Evolutionary conservation across 2,797 vertebrate genomes (phyloP), one percentile per base, ranked within the genome.

Genomic region (Poecilia wingei): DNA sequence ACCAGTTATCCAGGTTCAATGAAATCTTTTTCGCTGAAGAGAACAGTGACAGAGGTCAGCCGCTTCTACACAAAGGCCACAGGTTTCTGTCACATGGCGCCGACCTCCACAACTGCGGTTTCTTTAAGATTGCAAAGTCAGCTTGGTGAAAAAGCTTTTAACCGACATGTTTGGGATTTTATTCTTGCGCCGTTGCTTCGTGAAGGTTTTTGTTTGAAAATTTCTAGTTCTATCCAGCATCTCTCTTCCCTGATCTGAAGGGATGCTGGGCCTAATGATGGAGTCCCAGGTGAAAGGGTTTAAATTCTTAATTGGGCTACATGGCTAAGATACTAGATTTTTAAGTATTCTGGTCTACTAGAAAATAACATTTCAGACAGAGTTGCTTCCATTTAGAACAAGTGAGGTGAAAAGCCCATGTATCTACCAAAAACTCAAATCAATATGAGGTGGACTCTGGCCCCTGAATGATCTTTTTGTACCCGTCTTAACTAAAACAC

Each of bases 381-480:
- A 74, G 45, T 16, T 71, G 43, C 25, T 84, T 57, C 77, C 41
- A 59, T 74, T 75, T 7, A 33, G 75, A 81, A 74, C 53, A 74
- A 57, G 41, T 47, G 53, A n/a, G 4, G 33, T 33, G 43, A 41
- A 59, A 41, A 64, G 70, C 76, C 39, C 51, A 8, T 7, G 28
- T n/a, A 69, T 43, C 39, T 14, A 25, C 66, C 61, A 69, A 80
- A 13, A 46, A 41, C 82, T 76, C n/a, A 20, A 31, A 91, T 90
- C 70, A 83, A 89, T 91, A 77, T 75, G 79, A 25, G 70, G 45
- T 91, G 93, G 88, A 93, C 92, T 93, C 76, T 93, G 90, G 7
- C 66, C 89, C 68, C 78, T 85, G 69, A 86, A 90, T 47, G 88
- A 84, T 93, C 86, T 88, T 39, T 78, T 75, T 85, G 81, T 75